Base-by-base conservation (phyloP, 2,888 invertebrate genomes). In the Ormyrus pomaceus region DNA sequence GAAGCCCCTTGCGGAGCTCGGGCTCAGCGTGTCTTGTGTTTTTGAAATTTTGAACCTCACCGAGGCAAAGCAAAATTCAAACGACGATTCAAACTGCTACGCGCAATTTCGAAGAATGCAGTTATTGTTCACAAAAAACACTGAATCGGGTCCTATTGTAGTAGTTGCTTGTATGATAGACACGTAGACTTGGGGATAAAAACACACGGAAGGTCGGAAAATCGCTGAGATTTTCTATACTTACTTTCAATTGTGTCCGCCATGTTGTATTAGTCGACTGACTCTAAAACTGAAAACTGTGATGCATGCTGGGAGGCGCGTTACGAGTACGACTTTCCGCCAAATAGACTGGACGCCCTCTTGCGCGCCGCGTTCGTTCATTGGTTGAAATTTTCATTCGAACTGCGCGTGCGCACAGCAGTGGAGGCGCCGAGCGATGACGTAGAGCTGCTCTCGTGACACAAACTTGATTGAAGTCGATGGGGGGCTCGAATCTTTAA, bases 161-260 rank as follows among this genome's bases (percentile, higher is more conserved):
- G 3, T 34, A 34, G 34, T 4, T 34, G 34, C 34, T 34, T 34
- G 34, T 34, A 34, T 34, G 34, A 34, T 34, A 34, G 34, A 34
- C 4, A 4, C 34, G 34, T 34, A 34, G 34, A 19, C 34, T 4
- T 4, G 34, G 34, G 2, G 3, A 34, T 34, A 34, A 34, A 34
- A 34, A 34, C 34, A 8, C 7, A 46, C 46, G n/a, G 72, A 45
- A 3, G 45, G 5, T 45, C 7, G 62, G 53, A 72, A 45, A 53
- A 53, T 53, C 48, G 1, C 45, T 8, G 58, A 65, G 59, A 91
- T 87, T 70, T 78, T 91, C 91, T 92, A 34, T 34, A 93, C 94
- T 94, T 93, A 94, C 94, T 94, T 94, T 94, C 93, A 92, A 93
- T 93, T 93, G 93, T 92, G 92, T 94, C 94, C 94, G 94, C 94